phyloP scores from a whole-genome alignment of 2,888 invertebrate species.

The Zelleria hepariella region DNA sequence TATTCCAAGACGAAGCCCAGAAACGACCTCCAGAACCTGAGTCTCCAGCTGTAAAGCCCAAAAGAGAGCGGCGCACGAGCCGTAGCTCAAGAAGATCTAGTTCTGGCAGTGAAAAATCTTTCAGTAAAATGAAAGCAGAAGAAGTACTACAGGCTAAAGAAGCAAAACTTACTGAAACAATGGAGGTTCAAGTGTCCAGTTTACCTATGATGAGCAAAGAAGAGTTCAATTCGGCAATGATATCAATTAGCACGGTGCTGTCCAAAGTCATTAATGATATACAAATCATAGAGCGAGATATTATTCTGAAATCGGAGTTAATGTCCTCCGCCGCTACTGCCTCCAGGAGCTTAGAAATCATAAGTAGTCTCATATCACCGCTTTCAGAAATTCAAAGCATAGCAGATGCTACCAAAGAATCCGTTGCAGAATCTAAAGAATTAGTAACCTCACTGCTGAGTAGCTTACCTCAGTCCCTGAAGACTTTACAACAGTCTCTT shows the following conservation, averaged over 20 bases:
- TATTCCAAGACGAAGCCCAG: constrained; percentile 40
- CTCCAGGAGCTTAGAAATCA: constrained; percentile 76
- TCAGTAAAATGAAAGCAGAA: constrained; percentile 45
- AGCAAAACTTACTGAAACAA: neutral
- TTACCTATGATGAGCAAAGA: constrained; percentile 23
- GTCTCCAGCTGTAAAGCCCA: constrained; percentile 24
- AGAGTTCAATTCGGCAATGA: constrained; percentile 36
- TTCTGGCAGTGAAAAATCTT: constrained; percentile 64
- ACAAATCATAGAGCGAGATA: constrained; percentile 75
- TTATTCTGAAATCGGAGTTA: constrained; percentile 74
- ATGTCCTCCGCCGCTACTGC: constrained; percentile 78
- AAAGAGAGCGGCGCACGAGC: constrained; percentile 51
- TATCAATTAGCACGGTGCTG: constrained; percentile 27
- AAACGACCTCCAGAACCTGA: constrained; percentile 22
- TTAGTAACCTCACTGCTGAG: constrained; percentile 69
- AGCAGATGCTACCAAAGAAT: constrained; percentile 66
- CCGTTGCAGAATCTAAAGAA: constrained; percentile 39
- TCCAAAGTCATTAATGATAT: constrained; percentile 72
- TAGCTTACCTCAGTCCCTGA: constrained; percentile 71
- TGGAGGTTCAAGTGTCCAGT: neutral
- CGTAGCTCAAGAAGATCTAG: constrained; percentile 56
- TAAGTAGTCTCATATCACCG: constrained; percentile 74
- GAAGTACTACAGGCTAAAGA: constrained; percentile 11
- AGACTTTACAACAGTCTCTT: constrained; percentile 75
- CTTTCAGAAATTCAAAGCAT: constrained; percentile 76